Percentiles rank a stretch among this genome's conserved stretches.
Evolutionary conservation across 2,888 invertebrate genomes (phyloP).

Genomic region (Tribolium freemani): DNA sequence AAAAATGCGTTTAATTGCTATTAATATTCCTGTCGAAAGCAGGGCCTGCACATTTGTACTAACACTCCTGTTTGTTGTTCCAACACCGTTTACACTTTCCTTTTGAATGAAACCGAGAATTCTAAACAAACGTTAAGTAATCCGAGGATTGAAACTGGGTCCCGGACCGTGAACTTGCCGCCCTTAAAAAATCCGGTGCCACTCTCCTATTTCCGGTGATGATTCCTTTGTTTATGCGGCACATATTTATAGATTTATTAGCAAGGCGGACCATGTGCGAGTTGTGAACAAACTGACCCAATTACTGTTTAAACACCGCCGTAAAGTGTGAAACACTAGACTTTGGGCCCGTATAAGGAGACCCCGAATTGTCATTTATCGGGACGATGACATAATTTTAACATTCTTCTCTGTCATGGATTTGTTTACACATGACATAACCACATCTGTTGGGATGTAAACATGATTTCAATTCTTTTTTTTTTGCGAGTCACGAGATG

Average conservation of each 20-base stretch:
- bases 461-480: constrained; percentile 18
- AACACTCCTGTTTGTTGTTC: constrained; percentile 43
- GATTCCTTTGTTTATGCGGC: constrained; percentile 56
- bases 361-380: constrained; percentile 34
- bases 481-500: constrained; percentile 16
- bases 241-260: constrained; percentile 57
- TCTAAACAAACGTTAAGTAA: constrained; percentile 46
- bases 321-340: constrained; percentile 33
- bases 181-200: not conserved
- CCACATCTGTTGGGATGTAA: constrained; percentile 37
- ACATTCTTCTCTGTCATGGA: constrained; percentile 44
- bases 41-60: constrained; percentile 34
- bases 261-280: constrained; percentile 48
- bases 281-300: constrained; percentile 48
- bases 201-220: constrained; percentile 53
- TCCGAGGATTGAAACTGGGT: constrained; percentile 13
- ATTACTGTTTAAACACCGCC: constrained; percentile 29
- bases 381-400: constrained; percentile 53
- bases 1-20: not conserved
- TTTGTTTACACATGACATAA: constrained; percentile 47
- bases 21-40: not conserved
- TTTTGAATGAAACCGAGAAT: constrained; percentile 47
- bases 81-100: constrained; percentile 46
- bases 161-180: not conserved
- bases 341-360: not conserved